These are phyloP conservation scores for Morelia viridis DNA, from an alignment of 2,797 vertebrate species.

Conservation along the genomic window DNA sequence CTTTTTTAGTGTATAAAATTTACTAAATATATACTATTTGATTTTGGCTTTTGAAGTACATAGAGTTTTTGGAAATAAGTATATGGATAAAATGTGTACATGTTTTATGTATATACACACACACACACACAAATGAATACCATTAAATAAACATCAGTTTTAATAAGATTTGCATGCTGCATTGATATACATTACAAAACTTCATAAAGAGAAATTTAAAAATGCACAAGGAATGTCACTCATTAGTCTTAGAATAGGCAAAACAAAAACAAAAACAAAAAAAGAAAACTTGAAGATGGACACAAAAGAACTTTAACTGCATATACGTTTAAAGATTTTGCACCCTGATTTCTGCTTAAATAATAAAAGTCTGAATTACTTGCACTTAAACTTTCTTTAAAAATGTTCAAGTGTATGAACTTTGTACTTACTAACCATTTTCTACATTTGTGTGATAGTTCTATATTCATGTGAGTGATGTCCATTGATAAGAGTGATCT, in stretches of 20 bases:
- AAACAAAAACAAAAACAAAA: slow-evolving; percentile 20
- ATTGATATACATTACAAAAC: not conserved
- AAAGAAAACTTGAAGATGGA: not conserved
- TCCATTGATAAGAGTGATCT: not conserved
- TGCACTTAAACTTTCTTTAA: fast-evolving
- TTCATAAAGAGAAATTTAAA: slow-evolving; percentile 35
- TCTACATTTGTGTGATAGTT: not conserved
- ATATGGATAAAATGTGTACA: not conserved
- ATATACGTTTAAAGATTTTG: slow-evolving; percentile 2
- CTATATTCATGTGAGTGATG: not conserved
- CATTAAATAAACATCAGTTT: not conserved
- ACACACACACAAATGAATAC: not conserved
- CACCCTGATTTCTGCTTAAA: not conserved
- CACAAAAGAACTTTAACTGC: slow-evolving; percentile 8
- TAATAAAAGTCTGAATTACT: not conserved
- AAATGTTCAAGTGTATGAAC: not conserved
- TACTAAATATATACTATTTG: slow-evolving; percentile 66
- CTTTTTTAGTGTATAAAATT: slow-evolving; percentile 58
- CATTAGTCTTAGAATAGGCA: slow-evolving; percentile 16
- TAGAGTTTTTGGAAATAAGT: slow-evolving; percentile 57
- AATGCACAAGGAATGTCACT: slow-evolving; percentile 1
- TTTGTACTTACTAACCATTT: not conserved
- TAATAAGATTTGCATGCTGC: not conserved
- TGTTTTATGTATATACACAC: no score
- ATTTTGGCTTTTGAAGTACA: slow-evolving; percentile 72